These are phyloP conservation scores for Glossosoma conforme DNA, from an alignment of 1,140 invertebrate species.

Conservation along the genomic window DNA sequence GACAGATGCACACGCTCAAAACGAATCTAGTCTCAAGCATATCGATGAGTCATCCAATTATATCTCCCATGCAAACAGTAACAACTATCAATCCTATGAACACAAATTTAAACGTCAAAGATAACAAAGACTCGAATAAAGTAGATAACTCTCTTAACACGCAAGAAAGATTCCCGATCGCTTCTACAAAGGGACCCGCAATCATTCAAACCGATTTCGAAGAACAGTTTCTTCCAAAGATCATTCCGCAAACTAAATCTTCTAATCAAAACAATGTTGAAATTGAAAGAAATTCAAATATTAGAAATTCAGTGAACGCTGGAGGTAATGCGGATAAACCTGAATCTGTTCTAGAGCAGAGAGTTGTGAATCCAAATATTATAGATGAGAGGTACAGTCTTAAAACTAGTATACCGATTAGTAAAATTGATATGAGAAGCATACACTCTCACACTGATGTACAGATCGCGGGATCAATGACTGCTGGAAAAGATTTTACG, in stretches of 20 bases:
- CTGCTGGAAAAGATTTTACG: too few relatives aligned
- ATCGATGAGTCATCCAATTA: neutral
- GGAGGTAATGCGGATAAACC: too few relatives aligned
- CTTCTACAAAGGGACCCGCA: constrained; percentile 19
- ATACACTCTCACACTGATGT: constrained; percentile 11
- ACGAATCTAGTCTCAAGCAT: too few relatives aligned
- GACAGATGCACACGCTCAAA: constrained; percentile 2
- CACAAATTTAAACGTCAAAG: too few relatives aligned
- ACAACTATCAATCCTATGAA: constrained; percentile 16
- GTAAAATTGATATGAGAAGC: constrained; percentile 39
- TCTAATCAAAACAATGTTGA: too few relatives aligned
- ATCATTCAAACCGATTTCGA: constrained; percentile 38
- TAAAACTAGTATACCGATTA: constrained; percentile 48
- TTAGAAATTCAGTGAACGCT: too few relatives aligned
- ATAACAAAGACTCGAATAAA: too few relatives aligned
- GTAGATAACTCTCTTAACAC: neutral
- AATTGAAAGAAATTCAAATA: too few relatives aligned
- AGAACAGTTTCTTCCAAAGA: constrained; percentile 38
- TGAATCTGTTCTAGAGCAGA: too few relatives aligned
- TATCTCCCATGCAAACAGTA: constrained; percentile 1
- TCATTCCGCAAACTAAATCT: constrained; percentile 32
- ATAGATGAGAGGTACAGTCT: constrained; percentile 42
- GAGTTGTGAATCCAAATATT: too few relatives aligned
- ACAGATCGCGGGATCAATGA: too few relatives aligned
- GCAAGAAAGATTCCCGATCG: constrained; percentile 13